These are phyloP conservation scores for Hyposoter dolosus DNA, from an alignment of 2,888 invertebrate genomes.

Conservation along the genomic window DNA sequence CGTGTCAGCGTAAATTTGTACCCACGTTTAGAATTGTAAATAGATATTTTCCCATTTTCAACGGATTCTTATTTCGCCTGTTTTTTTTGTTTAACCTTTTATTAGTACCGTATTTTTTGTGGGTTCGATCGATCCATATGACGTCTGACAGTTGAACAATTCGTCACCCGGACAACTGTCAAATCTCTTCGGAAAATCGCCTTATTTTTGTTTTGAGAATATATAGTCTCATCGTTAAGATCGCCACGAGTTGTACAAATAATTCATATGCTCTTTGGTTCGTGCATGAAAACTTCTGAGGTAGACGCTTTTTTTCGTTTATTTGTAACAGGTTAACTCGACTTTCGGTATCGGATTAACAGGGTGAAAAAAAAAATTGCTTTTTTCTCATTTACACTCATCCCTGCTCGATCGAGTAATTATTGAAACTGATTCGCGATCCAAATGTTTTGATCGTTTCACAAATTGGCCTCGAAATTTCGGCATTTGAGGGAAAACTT, in stretches of 20 bases:
- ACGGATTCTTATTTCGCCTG: background rate
- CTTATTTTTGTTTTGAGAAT: slow-evolving; percentile 14
- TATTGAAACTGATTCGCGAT: background rate
- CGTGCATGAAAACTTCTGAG: background rate
- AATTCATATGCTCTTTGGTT: background rate
- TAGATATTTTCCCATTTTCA: slow-evolving; percentile 17
- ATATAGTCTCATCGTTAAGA: background rate
- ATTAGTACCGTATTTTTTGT: background rate
- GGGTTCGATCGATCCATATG: background rate
- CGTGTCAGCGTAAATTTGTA: slow-evolving; percentile 38
- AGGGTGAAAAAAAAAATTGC: background rate
- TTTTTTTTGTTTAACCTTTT: slow-evolving; percentile 6
- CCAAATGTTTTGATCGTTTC: background rate
- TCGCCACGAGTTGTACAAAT: background rate
- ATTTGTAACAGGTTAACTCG: background rate
- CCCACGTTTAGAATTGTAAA: slow-evolving; percentile 34
- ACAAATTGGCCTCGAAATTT: background rate
- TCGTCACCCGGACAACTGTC: slow-evolving; percentile 30
- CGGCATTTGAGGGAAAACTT: background rate
- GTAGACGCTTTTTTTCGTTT: background rate
- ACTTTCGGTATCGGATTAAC: background rate
- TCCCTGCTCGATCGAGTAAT: background rate
- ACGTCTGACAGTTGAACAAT: slow-evolving; percentile 38
- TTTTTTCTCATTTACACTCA: background rate
- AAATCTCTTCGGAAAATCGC: slow-evolving; percentile 4